A percentile compares a stretch with the other conserved stretches of the same genome.
Evolutionary conservation across 2,888 invertebrate genomes (phyloP).

Genomic region (Neoscelio sp.): DNA sequence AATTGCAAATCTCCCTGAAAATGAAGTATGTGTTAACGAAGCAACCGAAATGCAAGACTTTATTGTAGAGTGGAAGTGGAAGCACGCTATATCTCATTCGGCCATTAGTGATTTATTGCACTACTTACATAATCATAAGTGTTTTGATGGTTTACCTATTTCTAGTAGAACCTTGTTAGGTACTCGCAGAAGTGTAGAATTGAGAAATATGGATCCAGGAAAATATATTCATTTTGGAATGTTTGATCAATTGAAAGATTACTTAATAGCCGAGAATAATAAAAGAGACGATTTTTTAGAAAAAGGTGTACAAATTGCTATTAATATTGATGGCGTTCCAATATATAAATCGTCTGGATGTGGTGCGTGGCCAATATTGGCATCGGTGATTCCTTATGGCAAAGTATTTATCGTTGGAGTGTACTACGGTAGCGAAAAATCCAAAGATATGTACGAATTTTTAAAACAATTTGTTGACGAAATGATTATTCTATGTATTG

Average conservation of each 20-base stretch:
- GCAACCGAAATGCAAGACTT: no score
- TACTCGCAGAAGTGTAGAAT: neutral
- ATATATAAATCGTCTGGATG: neutral
- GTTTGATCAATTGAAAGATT: neutral
- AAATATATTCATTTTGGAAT: conserved; percentile 6
- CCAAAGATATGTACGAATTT: conserved; percentile 1
- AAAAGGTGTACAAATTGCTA: neutral
- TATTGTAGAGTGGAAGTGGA: no score
- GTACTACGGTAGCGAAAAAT: conserved; percentile 10
- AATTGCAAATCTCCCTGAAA: no score
- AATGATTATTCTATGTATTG: neutral
- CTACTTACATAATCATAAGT: neutral
- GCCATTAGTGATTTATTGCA: no score
- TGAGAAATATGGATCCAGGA: neutral
- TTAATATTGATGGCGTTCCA: conserved; percentile 15
- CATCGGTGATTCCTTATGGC: neutral
- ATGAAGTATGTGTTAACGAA: no score
- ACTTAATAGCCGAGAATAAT: neutral
- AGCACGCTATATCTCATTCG: no score
- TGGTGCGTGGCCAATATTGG: conserved; percentile 13
- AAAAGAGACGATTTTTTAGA: neutral
- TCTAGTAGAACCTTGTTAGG: neutral
- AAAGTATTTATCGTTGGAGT: conserved; percentile 6
- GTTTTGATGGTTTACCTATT: neutral
- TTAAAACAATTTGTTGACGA: conserved; percentile 1